phyloP scores from a whole-genome alignment of 2,888 invertebrate species.

The Cecidostiba fungosa region DNA sequence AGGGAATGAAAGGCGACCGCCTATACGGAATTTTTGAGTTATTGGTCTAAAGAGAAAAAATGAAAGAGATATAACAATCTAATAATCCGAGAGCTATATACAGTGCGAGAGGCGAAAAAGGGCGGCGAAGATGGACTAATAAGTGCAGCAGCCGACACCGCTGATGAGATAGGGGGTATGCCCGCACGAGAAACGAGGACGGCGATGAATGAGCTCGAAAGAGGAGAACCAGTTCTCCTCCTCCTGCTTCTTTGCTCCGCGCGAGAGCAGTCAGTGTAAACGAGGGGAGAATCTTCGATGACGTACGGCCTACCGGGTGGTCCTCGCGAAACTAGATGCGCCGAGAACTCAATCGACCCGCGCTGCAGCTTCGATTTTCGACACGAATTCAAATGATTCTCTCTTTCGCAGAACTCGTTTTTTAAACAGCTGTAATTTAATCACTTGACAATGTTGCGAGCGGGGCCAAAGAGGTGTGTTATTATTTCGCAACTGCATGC shows the following conservation, averaged over 20 bases:
- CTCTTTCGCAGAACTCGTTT: neutral
- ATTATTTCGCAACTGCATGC: slow-evolving; percentile 15
- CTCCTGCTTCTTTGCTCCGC: neutral
- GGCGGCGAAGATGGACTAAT: slow-evolving; percentile 60
- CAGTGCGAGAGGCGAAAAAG: neutral
- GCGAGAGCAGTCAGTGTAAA: slow-evolving; percentile 49
- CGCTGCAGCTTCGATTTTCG: neutral
- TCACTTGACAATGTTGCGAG: slow-evolving; percentile 35
- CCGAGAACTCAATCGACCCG: slow-evolving; percentile 51
- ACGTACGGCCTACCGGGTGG: slow-evolving; percentile 66
- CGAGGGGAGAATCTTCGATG: slow-evolving; percentile 65
- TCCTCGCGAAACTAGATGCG: slow-evolving; percentile 56
- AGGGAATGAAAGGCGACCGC: neutral
- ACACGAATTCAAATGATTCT: neutral
- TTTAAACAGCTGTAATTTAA: slow-evolving; percentile 27
- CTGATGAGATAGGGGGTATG: slow-evolving; percentile 13
- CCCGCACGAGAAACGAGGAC: slow-evolving; percentile 32
- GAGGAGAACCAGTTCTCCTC: slow-evolving; percentile 59
- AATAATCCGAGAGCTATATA: neutral
- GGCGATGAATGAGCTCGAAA: slow-evolving; percentile 43
- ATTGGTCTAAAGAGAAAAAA: neutral
- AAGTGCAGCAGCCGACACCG: slow-evolving; percentile 53
- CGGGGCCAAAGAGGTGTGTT: slow-evolving; percentile 5
- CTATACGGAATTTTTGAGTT: neutral
- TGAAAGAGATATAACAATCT: neutral